Conservation (phyloP, 2,888 invertebrate genomes). For the Drosophila mulleri region DNA sequence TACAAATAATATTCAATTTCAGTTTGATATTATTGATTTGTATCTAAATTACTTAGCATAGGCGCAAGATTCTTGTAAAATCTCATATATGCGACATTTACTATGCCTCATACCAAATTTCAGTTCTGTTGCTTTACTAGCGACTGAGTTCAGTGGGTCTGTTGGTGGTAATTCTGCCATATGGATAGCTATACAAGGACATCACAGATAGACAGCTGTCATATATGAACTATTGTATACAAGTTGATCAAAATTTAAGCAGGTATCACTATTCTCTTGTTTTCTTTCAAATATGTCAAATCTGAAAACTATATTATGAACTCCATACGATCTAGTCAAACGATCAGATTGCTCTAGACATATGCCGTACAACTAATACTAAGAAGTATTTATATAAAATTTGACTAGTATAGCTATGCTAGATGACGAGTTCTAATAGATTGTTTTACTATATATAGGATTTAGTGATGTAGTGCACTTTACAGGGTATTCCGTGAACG, state of each 20-base stretch:
- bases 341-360: neutral
- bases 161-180: neutral
- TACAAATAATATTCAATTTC: no score
- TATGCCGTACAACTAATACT: neutral
- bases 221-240: no score
- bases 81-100: neutral
- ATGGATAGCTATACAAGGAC: no score
- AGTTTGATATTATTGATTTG: neutral
- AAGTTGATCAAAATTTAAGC: neutral
- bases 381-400: neutral
- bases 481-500: neutral
- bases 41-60: neutral
- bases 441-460: neutral
- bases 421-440: neutral
- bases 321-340: neutral
- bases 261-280: neutral
- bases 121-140: neutral
- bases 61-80: neutral
- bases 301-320: neutral
- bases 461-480: neutral
- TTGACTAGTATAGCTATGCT: no score
- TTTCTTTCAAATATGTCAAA: neutral
- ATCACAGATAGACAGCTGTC: neutral
- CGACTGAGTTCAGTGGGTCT: slow-evolving; percentile 1
- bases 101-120: neutral